A percentile compares a stretch with the other conserved stretches of the same genome.
Conservation (phyloP, 2,113 vertebrate species). For the Lepidiolamprologus cunningtoni region DNA sequence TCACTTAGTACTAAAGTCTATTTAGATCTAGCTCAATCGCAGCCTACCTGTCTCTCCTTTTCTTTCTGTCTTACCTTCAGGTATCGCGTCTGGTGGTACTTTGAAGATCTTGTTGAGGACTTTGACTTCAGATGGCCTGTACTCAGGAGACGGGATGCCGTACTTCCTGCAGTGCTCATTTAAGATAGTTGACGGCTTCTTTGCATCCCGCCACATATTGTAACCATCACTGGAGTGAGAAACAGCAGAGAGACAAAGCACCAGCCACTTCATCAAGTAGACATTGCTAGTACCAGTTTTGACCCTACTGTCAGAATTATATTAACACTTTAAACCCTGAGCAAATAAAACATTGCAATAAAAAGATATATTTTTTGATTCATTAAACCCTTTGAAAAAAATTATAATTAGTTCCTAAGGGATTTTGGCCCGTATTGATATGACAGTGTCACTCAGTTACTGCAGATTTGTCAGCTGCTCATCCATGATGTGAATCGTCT, state of each 20-base stretch:
- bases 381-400: background rate
- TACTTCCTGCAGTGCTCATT: conserved; percentile 82
- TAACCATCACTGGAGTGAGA: conserved; percentile 75
- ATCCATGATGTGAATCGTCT: background rate
- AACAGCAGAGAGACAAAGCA: background rate
- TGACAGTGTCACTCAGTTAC: background rate
- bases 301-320: background rate
- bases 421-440: background rate
- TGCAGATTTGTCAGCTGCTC: background rate
- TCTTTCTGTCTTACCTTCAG: conserved; percentile 72
- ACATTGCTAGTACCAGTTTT: background rate
- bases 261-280: background rate
- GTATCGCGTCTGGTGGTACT: conserved; percentile 75
- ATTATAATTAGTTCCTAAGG: background rate
- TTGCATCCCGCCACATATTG: conserved; percentile 83
- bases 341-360: background rate
- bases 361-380: background rate
- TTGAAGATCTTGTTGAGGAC: conserved; percentile 90
- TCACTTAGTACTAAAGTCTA: background rate
- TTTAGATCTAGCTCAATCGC: background rate
- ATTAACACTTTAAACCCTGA: background rate
- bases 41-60: background rate
- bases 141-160: conserved; percentile 77
- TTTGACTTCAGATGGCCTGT: conserved; percentile 79
- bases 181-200: conserved; percentile 83